A percentile compares a stretch with the other conserved stretches of the same genome.
Conservation (phyloP, 92 coral and sea anemone species). For the Porites evermanni region DNA sequence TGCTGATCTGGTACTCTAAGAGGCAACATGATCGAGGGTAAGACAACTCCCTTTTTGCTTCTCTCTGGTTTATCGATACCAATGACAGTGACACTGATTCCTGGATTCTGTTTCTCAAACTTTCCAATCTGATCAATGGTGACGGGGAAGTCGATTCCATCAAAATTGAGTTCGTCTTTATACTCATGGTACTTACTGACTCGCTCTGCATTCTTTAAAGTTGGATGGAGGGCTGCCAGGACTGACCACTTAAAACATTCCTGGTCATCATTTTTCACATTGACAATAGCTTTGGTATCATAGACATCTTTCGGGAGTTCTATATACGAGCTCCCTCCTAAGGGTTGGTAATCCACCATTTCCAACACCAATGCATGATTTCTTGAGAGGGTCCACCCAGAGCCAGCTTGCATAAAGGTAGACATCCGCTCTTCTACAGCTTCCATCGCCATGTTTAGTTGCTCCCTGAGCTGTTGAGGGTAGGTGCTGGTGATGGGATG, state of each 20-base stretch:
- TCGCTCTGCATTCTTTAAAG: neutral
- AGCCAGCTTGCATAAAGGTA: neutral
- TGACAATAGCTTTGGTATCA: slow-evolving; percentile 16
- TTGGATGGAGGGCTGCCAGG: slow-evolving; percentile 29
- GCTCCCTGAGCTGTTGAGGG: neutral
- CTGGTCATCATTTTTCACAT: slow-evolving; percentile 24
- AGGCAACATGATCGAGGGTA: neutral
- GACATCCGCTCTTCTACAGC: neutral
- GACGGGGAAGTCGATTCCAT: slow-evolving; percentile 14
- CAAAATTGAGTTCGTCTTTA: slow-evolving; percentile 32
- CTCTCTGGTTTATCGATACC: neutral
- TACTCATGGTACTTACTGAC: neutral
- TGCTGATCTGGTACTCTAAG: neutral
- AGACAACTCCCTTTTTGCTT: too few relatives aligned
- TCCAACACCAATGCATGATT: neutral
- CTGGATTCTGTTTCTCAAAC: neutral
- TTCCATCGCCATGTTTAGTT: neutral
- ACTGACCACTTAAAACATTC: slow-evolving; percentile 46
- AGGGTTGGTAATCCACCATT: slow-evolving; percentile 19
- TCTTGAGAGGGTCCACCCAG: neutral
- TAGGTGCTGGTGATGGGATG: neutral
- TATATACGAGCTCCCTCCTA: slow-evolving; percentile 27
- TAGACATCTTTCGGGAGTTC: neutral
- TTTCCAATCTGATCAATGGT: neutral
- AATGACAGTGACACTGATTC: neutral